Base-by-base conservation (phyloP, 2,888 invertebrate genomes). In the Reticulitermes lucifugus region DNA sequence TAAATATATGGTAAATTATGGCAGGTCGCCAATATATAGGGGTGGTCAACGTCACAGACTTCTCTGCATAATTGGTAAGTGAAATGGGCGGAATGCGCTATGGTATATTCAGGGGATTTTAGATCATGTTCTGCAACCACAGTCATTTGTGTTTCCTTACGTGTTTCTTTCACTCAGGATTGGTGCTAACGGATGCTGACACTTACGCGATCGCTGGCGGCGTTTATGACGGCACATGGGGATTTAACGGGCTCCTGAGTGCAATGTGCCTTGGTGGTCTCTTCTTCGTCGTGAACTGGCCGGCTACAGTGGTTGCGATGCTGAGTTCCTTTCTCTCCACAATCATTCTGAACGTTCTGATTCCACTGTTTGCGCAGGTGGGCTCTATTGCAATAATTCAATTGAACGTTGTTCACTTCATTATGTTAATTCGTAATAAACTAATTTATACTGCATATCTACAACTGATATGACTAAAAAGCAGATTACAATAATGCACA, bases 151-250 rank as follows among this genome's bases (percentile, higher is more conserved):
- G 35, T 3, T 35, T 35, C 35, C 35, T 35, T 35, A 4, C 35
- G 35, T 3, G 4, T 73, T 73, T 73, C 6, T 35, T 29, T 75
- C 51, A 18, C 21, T 25, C 59, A 79, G 79, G 79, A 59, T 7
- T 80, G 22, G 4, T 80, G 35, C 35, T 80, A 6, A 80, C 80
- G 10, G 80, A 80, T 21, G 25, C 25, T 29, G 80, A 18, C 12
- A 60, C 35, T 46, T 80, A 75, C 5, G 77, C 75, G 14, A 22
- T 88, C 5, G 87, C 89, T 71, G 88, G 87, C 7, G 88, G 88
- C 9, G 88, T 91, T 46, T 91, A 91, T 88, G 87, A 88, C 2
- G 92, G 92, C 0, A 83, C 91, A 1, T 92, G 91, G 91, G 92
- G 92, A 12, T 91, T 90, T 88, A 91, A 92, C 85, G 90, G 90